Base-by-base conservation (phyloP, 2,888 invertebrate genomes). In the Drosophila tanythrix region DNA sequence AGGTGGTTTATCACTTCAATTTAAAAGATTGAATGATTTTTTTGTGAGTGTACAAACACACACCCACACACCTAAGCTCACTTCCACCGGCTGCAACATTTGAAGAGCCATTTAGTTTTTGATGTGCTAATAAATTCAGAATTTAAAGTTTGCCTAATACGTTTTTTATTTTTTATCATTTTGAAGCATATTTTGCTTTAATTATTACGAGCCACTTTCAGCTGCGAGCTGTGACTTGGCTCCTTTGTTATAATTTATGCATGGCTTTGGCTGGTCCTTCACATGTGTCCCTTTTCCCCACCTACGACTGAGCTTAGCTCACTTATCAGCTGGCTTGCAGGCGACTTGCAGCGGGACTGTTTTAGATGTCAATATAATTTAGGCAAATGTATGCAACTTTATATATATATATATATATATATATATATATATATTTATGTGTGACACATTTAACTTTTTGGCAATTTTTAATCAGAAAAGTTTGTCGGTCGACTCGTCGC, bases 261-360 rank as follows among this genome's bases (percentile, higher is more conserved):
- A 84, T 84, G 73, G 58, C 72, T 74, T 71, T 74, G 71, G 68
- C 52, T 60, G 59, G 71, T 69, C 74, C 74, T 76, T 63, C 75
- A 74, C 61, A 68, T 78, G 67, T 74, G 66, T 36, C 63, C 18
- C 35, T 11, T 48, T 63, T 15, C 29, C 4, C 1, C 48, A 8
- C 36, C 15, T 38, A 6, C n/a, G 35, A 40, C 64, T 57, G 57
- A 74, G 83, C 76, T 76, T 60, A 73, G 88, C 77, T 63, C 83
- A 81, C 90, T 87, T 87, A 87, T 87, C 87, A 86, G 90, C 69
- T 70, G 71, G 55, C 72, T 78, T 88, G 90, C 86, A 87, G 86
- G 64, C 80, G 56, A 63, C 72, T 89, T 84, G 87, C 89, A 84
- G 73, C 75, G 60, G 55, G 46, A 51, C 67, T 53, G 69, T 73